Percentiles rank a stretch among this genome's conserved stretches.
Conservation (phyloP, 2,888 invertebrate genomes). For the Eupithecia subfuscata region DNA sequence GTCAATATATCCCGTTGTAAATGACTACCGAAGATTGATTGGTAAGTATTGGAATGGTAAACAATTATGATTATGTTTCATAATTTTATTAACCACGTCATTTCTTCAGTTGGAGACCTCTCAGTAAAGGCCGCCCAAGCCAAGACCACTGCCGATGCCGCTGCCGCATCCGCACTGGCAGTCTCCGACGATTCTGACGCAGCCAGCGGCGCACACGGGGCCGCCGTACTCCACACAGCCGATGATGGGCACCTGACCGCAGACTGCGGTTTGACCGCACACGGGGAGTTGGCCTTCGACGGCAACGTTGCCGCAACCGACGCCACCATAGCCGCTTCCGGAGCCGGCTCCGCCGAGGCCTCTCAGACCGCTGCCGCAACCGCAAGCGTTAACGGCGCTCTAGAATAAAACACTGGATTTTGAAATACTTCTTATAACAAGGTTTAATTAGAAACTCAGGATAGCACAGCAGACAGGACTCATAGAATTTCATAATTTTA, state of each 20-base stretch:
- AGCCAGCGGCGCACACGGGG: slow-evolving; percentile 47
- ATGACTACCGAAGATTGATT: no score
- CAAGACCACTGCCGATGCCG: slow-evolving; percentile 2
- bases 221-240: slow-evolving; percentile 50
- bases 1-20: no score
- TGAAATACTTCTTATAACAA: background rate
- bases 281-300: slow-evolving; percentile 53
- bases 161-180: slow-evolving; percentile 45
- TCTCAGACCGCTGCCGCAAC: slow-evolving; percentile 14
- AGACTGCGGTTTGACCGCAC: slow-evolving; percentile 48
- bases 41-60: no score
- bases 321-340: slow-evolving; percentile 34
- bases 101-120: background rate
- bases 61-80: background rate
- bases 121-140: background rate
- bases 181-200: slow-evolving; percentile 45
- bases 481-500: background rate
- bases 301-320: slow-evolving; percentile 48
- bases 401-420: background rate
- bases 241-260: slow-evolving; percentile 52
- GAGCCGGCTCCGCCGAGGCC: slow-evolving; percentile 21
- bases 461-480: background rate
- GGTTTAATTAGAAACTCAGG: background rate
- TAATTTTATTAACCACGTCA: background rate
- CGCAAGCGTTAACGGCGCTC: slow-evolving; percentile 17